Evolutionary conservation across 2,797 vertebrate genomes (phyloP).

Genomic region (Gambelia wislizenii): DNA sequence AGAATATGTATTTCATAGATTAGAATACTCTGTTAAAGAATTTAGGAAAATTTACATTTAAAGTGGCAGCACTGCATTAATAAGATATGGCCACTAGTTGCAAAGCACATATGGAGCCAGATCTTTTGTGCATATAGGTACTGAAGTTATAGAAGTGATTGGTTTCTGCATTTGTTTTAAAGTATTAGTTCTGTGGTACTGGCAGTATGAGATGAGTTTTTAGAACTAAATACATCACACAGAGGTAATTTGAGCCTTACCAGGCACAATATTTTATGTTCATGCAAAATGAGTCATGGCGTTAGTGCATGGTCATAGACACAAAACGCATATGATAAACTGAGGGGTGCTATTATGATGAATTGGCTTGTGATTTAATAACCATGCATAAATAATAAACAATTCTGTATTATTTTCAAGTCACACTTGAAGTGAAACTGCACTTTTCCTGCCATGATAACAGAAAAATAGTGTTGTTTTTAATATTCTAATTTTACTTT

Average conservation of each 20-base stretch:
- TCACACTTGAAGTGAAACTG: neutral
- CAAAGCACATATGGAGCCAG: slow-evolving; percentile 34
- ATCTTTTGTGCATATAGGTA: slow-evolving; percentile 30
- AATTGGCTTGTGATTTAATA: neutral
- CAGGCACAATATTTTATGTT: neutral
- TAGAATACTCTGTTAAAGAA: slow-evolving; percentile 54
- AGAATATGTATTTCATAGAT: slow-evolving; percentile 49
- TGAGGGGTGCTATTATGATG: neutral
- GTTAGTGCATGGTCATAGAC: neutral
- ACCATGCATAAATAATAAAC: neutral
- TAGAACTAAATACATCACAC: neutral
- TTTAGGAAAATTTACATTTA: slow-evolving; percentile 71
- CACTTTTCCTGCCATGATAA: neutral
- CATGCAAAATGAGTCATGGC: neutral
- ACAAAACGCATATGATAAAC: neutral
- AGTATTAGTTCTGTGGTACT: neutral
- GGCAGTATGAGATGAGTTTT: neutral
- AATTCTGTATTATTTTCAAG: neutral
- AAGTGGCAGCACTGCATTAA: slow-evolving; percentile 53
- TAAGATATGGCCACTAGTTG: slow-evolving; percentile 39
- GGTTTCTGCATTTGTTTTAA: slow-evolving; percentile 10
- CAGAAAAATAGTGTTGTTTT: neutral
- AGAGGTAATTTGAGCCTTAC: slow-evolving; percentile 14
- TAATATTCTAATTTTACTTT: neutral
- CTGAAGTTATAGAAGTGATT: slow-evolving; percentile 39